Base-by-base conservation (phyloP, 2,113 vertebrate species). In the Myotis yumanensis region DNA sequence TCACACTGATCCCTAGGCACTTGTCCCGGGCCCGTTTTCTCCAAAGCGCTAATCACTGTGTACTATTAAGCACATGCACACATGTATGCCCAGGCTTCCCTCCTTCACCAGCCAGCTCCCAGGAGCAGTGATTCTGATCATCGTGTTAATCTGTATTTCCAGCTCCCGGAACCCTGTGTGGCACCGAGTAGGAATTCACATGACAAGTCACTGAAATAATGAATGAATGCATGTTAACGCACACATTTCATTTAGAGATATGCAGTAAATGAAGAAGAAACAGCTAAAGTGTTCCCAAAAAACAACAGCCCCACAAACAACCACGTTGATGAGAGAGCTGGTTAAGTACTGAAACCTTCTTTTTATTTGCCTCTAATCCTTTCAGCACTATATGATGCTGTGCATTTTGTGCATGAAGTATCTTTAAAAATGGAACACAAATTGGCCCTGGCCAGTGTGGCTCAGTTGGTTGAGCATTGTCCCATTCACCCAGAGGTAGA, bases 31-130 rank as follows among this genome's bases (percentile, higher is more conserved):
- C 37, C n/a, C 1, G 0, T 73, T 84, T 59, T 54, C 17, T 37
- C 43, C 35, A 51, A 10, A 81, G 20, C 35, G 40, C 71, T 48
- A 22, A 18, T 2, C 25, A 16, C 28, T 59, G 40, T 43, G 25
- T 57, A 16, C 23, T n/a, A 28, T 32, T 17, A 37, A 9, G 35
- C n/a, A 81, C 11, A 14, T 3, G 1, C 30, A 5, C 2, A 0
- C 23, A 14, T 37, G 37, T 43, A 16, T 15, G 37, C 15, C 40
- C 30, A 7, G 23, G 23, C 12, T 87, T 94, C 15, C 37, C 37
- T 72, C 14, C 0, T 32, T 57, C 37, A 18, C 12, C 7, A 11
- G 28, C 54, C 25, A n/a, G 62, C n/a, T 25, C 57, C 52, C 11
- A 2, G 28, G 57, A 59, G 51, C 32, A 57, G n/a, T 35, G 18